phyloP scores from a whole-genome alignment of 53 echinoderm and acorn worm species.

The Temnopleurus reevesii region DNA sequence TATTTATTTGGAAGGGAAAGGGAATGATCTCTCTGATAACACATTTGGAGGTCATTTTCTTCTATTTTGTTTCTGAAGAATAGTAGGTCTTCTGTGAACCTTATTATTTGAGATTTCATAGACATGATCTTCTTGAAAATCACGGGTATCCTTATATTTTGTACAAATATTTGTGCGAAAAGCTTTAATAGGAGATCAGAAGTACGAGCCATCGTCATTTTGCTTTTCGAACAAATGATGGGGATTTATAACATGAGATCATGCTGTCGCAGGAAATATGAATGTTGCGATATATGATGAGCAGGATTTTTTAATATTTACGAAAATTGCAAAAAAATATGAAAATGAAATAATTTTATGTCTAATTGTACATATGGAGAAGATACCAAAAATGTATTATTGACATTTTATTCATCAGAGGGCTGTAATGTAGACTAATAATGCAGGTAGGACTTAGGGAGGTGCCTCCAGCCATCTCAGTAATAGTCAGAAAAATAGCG shows the following conservation, averaged over 20 bases:
- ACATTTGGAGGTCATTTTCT: conserved; percentile 2
- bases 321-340: conserved; percentile 26
- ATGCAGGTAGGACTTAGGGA: conserved; percentile 48
- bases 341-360: conserved; percentile 57
- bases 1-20: background rate
- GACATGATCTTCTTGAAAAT: conserved; percentile 40
- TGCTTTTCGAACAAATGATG: conserved; percentile 50
- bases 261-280: conserved; percentile 12
- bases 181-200: conserved; percentile 36
- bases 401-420: conserved; percentile 63
- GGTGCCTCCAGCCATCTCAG: background rate
- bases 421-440: conserved; percentile 58
- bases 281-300: conserved; percentile 58
- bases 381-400: conserved; percentile 65
- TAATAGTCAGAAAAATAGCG: conserved; percentile 42
- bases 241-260: conserved; percentile 22
- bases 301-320: conserved; percentile 31
- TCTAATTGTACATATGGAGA: conserved; percentile 64
- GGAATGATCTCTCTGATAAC: background rate
- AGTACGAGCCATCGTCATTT: background rate
- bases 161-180: conserved; percentile 58
- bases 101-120: conserved; percentile 40
- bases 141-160: conserved; percentile 61
- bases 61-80: background rate
- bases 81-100: conserved; percentile 14